Percentiles rank a stretch among this genome's conserved stretches.
phyloP scores from a whole-genome alignment of 2,113 vertebrate genomes.

The Aegithalos caudatus region DNA sequence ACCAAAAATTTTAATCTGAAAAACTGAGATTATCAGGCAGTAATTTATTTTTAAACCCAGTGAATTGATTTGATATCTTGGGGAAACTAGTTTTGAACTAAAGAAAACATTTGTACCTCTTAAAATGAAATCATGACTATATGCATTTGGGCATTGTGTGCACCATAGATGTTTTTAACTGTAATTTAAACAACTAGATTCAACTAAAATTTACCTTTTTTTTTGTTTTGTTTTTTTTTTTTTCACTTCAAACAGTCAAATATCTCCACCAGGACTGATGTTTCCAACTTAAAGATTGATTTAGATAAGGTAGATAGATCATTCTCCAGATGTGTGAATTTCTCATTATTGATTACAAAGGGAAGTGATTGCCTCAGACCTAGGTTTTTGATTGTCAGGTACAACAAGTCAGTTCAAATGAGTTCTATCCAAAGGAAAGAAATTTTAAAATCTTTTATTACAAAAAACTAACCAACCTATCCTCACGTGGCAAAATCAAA shows the following conservation, averaged over 20 bases:
- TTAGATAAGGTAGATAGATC: background rate
- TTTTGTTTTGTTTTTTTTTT: background rate
- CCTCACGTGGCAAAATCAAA: background rate
- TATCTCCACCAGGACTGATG: background rate
- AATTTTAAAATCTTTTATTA: background rate
- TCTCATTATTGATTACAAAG: background rate
- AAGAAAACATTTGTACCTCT: background rate
- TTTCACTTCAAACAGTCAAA: background rate
- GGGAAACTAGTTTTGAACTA: background rate
- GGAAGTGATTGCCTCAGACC: background rate
- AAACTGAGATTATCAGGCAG: background rate
- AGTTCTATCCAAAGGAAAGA: background rate
- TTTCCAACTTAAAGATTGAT: background rate
- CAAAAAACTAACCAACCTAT: background rate
- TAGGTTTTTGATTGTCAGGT: background rate
- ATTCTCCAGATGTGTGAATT: background rate
- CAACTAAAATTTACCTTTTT: background rate
- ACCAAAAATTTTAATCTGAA: background rate
- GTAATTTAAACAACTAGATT: background rate
- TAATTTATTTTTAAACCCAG: background rate
- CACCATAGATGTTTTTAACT: background rate
- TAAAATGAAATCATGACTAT: background rate
- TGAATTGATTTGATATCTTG: background rate
- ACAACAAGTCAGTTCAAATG: background rate
- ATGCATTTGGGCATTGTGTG: background rate